Conservation (phyloP, 2,888 invertebrate genomes). For the Ligdia adustata region DNA sequence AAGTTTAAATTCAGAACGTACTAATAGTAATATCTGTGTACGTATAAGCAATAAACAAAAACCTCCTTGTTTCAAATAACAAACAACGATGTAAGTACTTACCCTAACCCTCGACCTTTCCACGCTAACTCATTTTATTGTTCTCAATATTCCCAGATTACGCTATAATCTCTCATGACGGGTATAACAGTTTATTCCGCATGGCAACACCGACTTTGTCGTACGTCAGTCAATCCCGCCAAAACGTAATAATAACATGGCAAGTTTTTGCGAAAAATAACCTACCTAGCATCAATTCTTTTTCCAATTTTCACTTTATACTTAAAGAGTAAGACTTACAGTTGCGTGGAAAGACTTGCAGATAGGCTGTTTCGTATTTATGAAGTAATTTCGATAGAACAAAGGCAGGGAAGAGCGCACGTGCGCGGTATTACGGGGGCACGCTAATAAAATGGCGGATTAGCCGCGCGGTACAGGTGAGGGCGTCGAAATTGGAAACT, state of each 20-base stretch:
- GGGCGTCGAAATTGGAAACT: constrained; percentile 77
- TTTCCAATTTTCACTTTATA: constrained; percentile 36
- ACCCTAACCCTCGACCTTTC: constrained; percentile 46
- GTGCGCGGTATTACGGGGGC: constrained; percentile 72
- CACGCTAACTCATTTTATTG: constrained; percentile 76
- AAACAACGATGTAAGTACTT: constrained; percentile 56
- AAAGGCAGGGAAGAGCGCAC: constrained; percentile 70
- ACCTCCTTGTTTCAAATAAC: constrained; percentile 35
- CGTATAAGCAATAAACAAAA: too few species aligned
- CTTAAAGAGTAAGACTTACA: constrained; percentile 30
- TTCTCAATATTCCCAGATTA: constrained; percentile 84
- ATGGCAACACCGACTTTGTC: constrained; percentile 80
- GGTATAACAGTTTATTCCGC: constrained; percentile 82
- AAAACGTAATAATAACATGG: constrained; percentile 81
- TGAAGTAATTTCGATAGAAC: constrained; percentile 69
- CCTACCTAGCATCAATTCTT: not conserved
- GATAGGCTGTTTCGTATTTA: constrained; percentile 39
- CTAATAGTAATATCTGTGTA: too few species aligned
- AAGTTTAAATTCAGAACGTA: too few species aligned
- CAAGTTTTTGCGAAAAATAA: constrained; percentile 25
- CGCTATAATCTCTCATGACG: constrained; percentile 80
- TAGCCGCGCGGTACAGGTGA: constrained; percentile 67
- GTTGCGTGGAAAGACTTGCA: constrained; percentile 24
- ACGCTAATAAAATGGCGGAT: constrained; percentile 80
- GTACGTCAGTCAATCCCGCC: constrained; percentile 78